Evolutionary conservation across 2,888 invertebrate species (phyloP).

Genomic region (Parnassius apollo): DNA sequence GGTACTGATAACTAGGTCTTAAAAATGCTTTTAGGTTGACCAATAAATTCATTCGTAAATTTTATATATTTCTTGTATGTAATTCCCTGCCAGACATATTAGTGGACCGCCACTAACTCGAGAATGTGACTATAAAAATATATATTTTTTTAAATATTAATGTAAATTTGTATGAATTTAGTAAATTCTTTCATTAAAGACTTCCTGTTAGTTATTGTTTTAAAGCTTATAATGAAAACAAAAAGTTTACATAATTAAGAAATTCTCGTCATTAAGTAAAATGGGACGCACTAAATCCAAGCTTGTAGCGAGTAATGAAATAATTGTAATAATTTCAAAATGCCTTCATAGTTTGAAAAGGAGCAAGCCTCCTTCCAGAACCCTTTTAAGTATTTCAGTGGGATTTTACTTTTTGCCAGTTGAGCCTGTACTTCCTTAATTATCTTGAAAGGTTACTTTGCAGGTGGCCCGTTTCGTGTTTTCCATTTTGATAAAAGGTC

Average conservation of each 20-base stretch:
- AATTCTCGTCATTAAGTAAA: conserved; percentile 2
- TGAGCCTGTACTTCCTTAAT: conserved; percentile 19
- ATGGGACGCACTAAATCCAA: background rate
- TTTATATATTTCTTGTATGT: too few relatives aligned
- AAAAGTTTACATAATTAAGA: background rate
- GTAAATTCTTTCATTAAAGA: too few relatives aligned
- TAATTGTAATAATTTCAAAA: conserved; percentile 21
- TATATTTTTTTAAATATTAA: too few relatives aligned
- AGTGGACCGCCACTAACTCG: too few relatives aligned
- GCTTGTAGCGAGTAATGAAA: conserved; percentile 15
- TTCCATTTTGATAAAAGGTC: conserved; percentile 5
- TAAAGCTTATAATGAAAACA: too few relatives aligned
- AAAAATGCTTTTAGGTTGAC: too few relatives aligned
- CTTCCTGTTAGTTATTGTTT: too few relatives aligned
- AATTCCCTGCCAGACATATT: too few relatives aligned
- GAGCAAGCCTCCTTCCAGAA: conserved; percentile 1
- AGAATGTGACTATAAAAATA: too few relatives aligned
- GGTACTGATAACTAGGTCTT: too few relatives aligned
- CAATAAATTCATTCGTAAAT: too few relatives aligned
- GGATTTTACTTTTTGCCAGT: conserved; percentile 17
- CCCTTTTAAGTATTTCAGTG: conserved; percentile 18
- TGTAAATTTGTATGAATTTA: too few relatives aligned
- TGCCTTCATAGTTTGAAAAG: conserved; percentile 21
- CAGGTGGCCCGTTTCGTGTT: conserved; percentile 8
- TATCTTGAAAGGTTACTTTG: conserved; percentile 23